Conservation (phyloP, 2,113 vertebrate genomes). For the Maylandia zebra region DNA sequence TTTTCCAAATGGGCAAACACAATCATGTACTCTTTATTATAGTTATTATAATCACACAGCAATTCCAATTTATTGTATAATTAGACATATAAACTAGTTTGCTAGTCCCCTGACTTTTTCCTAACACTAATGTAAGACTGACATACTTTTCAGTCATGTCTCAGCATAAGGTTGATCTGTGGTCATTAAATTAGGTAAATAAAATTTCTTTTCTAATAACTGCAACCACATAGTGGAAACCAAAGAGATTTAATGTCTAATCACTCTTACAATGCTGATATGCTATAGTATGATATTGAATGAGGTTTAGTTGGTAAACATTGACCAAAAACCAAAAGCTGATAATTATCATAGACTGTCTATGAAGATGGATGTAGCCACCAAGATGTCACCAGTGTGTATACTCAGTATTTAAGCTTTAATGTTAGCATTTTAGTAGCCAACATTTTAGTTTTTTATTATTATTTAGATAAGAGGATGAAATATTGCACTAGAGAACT, state of each 20-base stretch:
- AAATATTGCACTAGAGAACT: not conserved
- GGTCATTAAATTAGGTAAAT: not conserved
- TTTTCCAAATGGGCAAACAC: not conserved
- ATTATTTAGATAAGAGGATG: not conserved
- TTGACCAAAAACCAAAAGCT: not conserved
- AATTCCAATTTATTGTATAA: not conserved
- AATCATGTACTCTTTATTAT: not conserved
- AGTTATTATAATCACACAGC: not conserved
- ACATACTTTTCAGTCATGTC: not conserved
- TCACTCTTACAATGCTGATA: not conserved
- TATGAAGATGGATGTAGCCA: not conserved
- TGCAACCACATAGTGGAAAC: not conserved
- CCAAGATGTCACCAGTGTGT: not conserved
- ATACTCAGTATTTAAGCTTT: not conserved
- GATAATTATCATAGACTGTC: not conserved
- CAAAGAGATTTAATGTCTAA: not conserved
- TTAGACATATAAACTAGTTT: not conserved
- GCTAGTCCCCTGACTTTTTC: not conserved
- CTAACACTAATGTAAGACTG: not conserved
- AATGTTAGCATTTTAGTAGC: not conserved
- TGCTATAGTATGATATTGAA: not conserved
- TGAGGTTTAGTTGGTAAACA: not conserved
- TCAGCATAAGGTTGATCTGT: not conserved
- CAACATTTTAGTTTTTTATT: not conserved
- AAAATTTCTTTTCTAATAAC: not conserved